Conservation (phyloP, 2,797 vertebrate species). For the Scolopax bukidnonensis region DNA sequence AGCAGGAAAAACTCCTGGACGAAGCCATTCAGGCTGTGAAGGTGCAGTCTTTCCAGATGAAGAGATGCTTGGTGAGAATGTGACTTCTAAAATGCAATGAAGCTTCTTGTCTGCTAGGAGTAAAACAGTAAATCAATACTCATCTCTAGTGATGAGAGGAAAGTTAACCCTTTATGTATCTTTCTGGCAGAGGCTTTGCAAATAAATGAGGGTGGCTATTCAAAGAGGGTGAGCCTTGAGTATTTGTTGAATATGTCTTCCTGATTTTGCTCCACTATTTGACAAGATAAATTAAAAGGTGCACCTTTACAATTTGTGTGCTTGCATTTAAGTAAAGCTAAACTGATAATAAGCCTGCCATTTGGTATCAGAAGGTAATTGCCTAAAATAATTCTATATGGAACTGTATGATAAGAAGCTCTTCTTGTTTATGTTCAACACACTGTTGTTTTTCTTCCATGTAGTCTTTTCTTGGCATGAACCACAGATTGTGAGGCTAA, state of each 20-base stretch:
- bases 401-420: background rate
- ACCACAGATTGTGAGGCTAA: background rate
- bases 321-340: background rate
- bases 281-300: background rate
- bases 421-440: background rate
- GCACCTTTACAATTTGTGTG: background rate
- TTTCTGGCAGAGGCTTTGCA: background rate
- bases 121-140: background rate
- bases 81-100: background rate
- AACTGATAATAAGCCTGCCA: background rate
- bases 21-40: slow-evolving; percentile 98
- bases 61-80: slow-evolving; percentile 93
- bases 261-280: background rate
- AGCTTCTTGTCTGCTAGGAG: background rate
- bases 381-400: background rate
- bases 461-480: background rate
- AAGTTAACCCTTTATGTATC: background rate
- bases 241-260: background rate
- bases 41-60: slow-evolving; percentile 99
- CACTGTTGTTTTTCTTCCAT: background rate
- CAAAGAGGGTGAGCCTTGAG: background rate
- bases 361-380: background rate
- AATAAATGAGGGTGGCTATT: background rate
- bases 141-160: background rate
- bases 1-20: slow-evolving; percentile 98